These are phyloP conservation scores for Copidosoma aretas DNA, from an alignment of 2,888 invertebrate genomes.

Conservation along the genomic window DNA sequence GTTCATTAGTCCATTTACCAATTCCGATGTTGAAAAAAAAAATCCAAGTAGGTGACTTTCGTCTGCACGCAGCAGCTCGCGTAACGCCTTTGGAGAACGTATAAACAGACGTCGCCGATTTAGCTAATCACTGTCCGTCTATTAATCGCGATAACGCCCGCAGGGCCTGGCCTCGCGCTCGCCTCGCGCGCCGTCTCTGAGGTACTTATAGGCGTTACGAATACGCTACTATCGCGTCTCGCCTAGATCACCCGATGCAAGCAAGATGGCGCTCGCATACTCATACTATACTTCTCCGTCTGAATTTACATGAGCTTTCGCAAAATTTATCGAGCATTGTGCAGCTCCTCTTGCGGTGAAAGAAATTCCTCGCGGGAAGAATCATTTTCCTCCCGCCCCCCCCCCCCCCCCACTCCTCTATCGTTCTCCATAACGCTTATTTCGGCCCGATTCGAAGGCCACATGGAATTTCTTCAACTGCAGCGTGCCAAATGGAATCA, in stretches of 20 bases:
- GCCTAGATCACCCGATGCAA: conserved; percentile 6
- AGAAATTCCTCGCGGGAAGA: neutral
- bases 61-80: no score
- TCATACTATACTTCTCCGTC: neutral
- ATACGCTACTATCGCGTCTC: neutral
- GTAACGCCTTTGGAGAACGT: no score
- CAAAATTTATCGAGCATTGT: neutral
- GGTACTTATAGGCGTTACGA: no score
- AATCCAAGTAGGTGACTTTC: no score
- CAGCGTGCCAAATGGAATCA: neutral
- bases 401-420: neutral
- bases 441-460: neutral
- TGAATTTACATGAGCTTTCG: neutral
- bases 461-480: neutral
- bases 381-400: neutral
- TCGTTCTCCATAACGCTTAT: no score
- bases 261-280: neutral
- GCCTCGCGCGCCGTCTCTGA: no score
- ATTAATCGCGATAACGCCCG: neutral
- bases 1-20: no score
- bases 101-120: neutral
- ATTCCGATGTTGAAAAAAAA: no score
- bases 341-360: neutral
- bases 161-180: neutral
- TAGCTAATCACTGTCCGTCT: neutral